Conservation (phyloP, 2,888 invertebrate genomes). For the Saturnia pavonia region DNA sequence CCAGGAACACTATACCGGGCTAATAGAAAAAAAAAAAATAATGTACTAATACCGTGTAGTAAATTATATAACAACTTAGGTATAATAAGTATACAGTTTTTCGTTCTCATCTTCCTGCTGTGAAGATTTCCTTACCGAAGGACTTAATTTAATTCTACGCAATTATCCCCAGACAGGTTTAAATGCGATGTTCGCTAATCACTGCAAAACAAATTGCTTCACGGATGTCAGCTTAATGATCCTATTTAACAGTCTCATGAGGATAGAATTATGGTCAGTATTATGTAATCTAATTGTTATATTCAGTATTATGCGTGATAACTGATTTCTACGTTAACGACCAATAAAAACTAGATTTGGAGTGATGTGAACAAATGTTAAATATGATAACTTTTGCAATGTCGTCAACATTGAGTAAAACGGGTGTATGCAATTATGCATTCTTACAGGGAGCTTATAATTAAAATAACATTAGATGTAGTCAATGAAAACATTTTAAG, state of each 20-base stretch:
- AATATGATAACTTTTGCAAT: not conserved
- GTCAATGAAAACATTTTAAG: not conserved
- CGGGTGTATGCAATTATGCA: not conserved
- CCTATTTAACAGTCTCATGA: not conserved
- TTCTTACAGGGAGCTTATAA: not conserved
- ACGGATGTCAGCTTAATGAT: not conserved
- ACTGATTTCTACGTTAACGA: too few species aligned
- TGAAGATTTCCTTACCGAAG: not conserved
- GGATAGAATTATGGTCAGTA: not conserved
- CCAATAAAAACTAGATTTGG: not conserved
- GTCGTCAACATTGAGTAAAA: not conserved
- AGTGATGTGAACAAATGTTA: not conserved
- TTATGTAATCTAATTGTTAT: not conserved
- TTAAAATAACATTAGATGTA: not conserved
- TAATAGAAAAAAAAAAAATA: too few species aligned
- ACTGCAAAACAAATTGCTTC: conserved; percentile 1
- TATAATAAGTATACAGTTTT: not conserved
- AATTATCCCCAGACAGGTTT: not conserved
- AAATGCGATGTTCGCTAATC: not conserved
- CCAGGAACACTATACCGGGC: too few species aligned
- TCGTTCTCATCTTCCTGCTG: not conserved
- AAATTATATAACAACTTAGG: too few species aligned
- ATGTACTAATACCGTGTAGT: too few species aligned
- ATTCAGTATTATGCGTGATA: too few species aligned
- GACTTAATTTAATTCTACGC: not conserved